Evolutionary conservation across 1,140 invertebrate species (phyloP), one percentile per base, ranked within the genome.

Genomic region (Eueides isabella): DNA sequence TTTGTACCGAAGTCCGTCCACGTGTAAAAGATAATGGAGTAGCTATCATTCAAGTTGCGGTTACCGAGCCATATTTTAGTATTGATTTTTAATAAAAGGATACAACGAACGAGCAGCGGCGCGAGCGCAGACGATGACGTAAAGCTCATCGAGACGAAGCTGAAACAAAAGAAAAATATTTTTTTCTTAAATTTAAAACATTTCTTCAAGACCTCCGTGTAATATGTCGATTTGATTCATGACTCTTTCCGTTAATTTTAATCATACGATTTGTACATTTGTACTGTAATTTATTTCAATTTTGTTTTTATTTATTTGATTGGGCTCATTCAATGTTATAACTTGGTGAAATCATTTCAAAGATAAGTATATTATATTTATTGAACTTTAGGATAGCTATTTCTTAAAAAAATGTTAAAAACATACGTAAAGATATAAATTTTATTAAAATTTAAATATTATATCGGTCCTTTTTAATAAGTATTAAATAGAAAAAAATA

Each of bases 121-220:
- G 82, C 86, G 84, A 61, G 85, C 86, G 77, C 85, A 88, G 88
- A 88, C 86, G 83, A 85, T 90, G 88, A 90, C 86, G 88, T 79
- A 85, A 82, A 83, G 41, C 74, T 78, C 77, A 83, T 81, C 73
- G 72, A 78, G 74, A 55, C 31, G 33, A 11, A 73, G 76, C 63
- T 67, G 77, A 77, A 74, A 75, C 41, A 74, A 85, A 82, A 82
- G 85, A 85, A 78, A 85, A 72, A 61, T 38, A 38, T 38, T 80
- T 67, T 72, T 71, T 73, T 75, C 71, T 75, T 74, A 77, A 79
- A 81, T 80, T 72, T 74, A 71, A 69, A 62, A 61, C 73, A 41
- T 85, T 85, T 84, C 83, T 78, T 84, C n/a, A 76, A 79, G 82
- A 85, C 81, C 74, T 81, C 75, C 72, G 65, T 62, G 33, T 76